Conservation (phyloP, 2,888 invertebrate species). For the Mycogona germanica region DNA sequence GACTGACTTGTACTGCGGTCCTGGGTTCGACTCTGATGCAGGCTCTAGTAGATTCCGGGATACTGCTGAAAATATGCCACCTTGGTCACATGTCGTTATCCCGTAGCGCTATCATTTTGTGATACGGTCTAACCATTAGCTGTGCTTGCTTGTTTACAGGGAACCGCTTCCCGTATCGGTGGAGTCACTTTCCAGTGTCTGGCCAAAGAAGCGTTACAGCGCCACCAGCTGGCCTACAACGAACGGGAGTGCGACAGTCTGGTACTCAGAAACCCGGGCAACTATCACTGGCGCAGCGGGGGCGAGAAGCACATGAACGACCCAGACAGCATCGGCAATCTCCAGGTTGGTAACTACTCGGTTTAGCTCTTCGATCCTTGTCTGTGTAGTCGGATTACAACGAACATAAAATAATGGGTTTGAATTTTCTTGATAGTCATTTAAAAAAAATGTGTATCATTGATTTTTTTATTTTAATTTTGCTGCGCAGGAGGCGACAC, state of each 20-base stretch:
- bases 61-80: no score
- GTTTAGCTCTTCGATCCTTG: background rate
- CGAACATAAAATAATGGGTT: no score
- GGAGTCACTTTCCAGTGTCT: conserved; percentile 85
- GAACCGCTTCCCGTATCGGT: conserved; percentile 58
- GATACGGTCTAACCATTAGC: no score
- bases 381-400: background rate
- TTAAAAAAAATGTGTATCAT: background rate
- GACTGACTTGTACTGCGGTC: no score
- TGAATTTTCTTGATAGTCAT: background rate
- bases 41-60: no score
- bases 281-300: conserved; percentile 92
- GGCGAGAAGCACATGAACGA: conserved; percentile 98
- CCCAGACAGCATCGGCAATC: conserved; percentile 65
- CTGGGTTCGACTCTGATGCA: no score
- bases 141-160: no score
- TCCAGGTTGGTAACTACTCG: conserved; percentile 42
- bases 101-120: no score
- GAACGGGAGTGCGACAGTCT: conserved; percentile 54
- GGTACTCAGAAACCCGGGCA: conserved; percentile 74
- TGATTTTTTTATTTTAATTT: background rate
- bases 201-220: conserved; percentile 69
- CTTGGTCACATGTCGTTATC: no score
- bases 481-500: conserved; percentile 83
- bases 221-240: conserved; percentile 64